Conservation (phyloP, 2,797 vertebrate species). For the Ceyx erithaca region DNA sequence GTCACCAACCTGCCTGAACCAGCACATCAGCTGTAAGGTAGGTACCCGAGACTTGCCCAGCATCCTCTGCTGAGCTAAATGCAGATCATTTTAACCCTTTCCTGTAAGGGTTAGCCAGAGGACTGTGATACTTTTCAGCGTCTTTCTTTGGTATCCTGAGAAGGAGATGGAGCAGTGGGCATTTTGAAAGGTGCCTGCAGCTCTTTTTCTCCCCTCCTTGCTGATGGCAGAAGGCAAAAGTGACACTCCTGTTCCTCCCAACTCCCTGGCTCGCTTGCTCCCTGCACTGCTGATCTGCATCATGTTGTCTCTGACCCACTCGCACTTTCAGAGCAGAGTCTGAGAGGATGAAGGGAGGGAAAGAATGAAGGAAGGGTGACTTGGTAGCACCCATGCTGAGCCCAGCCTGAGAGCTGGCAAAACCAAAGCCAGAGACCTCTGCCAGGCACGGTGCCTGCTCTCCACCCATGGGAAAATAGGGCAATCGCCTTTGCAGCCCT, state of each 20-base stretch:
- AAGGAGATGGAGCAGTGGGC: background rate
- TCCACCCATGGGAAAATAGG: background rate
- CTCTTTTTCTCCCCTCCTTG: background rate
- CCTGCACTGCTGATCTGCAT: background rate
- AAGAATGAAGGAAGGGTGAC: background rate
- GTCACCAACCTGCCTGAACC: background rate
- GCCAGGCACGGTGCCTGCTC: background rate
- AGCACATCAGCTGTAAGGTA: background rate
- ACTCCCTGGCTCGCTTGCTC: background rate
- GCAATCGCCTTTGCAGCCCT: background rate
- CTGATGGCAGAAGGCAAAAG: background rate
- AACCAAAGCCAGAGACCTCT: background rate
- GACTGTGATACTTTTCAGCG: background rate
- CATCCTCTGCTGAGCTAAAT: background rate
- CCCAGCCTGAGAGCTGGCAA: background rate
- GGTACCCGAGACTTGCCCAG: background rate
- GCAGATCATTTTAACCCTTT: slow-evolving; percentile 24
- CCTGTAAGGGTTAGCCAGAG: background rate
- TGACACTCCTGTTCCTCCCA: background rate
- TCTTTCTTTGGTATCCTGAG: background rate
- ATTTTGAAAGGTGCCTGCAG: background rate
- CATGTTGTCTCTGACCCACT: slow-evolving; percentile 4
- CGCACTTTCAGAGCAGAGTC: rapidly evolving
- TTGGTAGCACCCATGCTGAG: background rate
- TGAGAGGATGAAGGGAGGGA: background rate